Evolutionary conservation across 53 echinoderm and acorn worm genomes (phyloP).

Genomic region (Zoroaster sp.): DNA sequence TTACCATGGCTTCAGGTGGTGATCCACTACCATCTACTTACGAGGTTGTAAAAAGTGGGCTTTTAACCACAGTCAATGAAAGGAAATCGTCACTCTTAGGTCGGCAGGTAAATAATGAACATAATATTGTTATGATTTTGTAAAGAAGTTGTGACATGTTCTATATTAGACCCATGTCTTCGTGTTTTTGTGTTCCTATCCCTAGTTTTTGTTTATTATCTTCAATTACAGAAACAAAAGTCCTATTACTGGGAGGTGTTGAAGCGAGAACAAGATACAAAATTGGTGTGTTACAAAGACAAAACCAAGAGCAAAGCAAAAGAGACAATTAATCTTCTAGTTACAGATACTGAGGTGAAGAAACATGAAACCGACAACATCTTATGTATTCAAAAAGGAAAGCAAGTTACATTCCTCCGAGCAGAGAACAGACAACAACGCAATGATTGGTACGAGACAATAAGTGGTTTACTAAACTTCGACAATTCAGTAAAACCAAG

Average conservation of each 20-base stretch:
- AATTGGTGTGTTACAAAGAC: background rate
- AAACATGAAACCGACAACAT: background rate
- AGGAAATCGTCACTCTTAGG: background rate
- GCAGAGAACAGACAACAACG: background rate
- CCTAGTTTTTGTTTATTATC: too few species aligned
- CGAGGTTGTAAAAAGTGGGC: background rate
- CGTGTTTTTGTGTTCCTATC: too few species aligned
- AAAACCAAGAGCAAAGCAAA: background rate
- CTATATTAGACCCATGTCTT: background rate
- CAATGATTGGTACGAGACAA: slow-evolving; percentile 11
- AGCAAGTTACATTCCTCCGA: background rate
- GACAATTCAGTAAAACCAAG: background rate
- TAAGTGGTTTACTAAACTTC: background rate
- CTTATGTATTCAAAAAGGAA: background rate
- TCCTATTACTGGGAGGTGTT: background rate
- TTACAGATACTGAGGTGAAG: background rate
- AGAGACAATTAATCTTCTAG: background rate
- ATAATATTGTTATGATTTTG: too few species aligned
- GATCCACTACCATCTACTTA: background rate
- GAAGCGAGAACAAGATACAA: background rate
- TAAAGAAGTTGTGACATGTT: background rate
- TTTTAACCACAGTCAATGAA: background rate
- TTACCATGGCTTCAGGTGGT: background rate
- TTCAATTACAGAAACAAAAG: background rate
- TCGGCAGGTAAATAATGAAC: background rate